Conservation (phyloP, 2,888 invertebrate species). For the Chrysotoxum bicinctum region DNA sequence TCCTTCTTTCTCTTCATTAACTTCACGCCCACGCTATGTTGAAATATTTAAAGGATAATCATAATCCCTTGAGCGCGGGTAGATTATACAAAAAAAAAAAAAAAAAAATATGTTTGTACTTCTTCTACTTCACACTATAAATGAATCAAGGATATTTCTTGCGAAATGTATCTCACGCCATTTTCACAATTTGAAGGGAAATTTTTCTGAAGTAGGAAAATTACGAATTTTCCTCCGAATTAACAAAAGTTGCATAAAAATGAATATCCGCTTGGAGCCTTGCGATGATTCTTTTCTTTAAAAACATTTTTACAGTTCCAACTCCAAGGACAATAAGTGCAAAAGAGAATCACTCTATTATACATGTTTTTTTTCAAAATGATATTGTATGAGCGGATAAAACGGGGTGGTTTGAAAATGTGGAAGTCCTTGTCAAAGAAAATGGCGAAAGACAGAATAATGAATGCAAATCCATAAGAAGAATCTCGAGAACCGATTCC, state of each 20-base stretch:
- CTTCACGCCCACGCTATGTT: too few species aligned
- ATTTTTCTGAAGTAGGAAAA: neutral
- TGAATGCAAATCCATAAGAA: conserved; percentile 55
- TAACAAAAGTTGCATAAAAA: neutral
- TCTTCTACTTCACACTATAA: neutral
- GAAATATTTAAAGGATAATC: too few species aligned
- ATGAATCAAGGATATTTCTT: neutral
- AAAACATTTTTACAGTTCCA: neutral
- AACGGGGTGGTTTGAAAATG: neutral
- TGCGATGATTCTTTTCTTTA: neutral
- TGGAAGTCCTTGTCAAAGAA: conserved; percentile 26
- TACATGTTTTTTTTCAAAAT: neutral
- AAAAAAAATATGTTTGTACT: neutral
- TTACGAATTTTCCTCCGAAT: neutral
- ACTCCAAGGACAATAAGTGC: neutral
- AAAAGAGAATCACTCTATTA: neutral
- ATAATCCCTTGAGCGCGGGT: too few species aligned
- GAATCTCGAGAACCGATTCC: neutral
- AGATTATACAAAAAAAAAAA: too few species aligned
- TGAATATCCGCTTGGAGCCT: neutral
- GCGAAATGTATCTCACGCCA: neutral
- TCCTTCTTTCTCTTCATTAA: too few species aligned
- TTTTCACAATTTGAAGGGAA: too few species aligned
- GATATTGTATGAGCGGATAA: neutral
- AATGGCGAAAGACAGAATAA: conserved; percentile 39